Base-by-base conservation (phyloP, 2,797 vertebrate species). In the Protosalanx chinensis region DNA sequence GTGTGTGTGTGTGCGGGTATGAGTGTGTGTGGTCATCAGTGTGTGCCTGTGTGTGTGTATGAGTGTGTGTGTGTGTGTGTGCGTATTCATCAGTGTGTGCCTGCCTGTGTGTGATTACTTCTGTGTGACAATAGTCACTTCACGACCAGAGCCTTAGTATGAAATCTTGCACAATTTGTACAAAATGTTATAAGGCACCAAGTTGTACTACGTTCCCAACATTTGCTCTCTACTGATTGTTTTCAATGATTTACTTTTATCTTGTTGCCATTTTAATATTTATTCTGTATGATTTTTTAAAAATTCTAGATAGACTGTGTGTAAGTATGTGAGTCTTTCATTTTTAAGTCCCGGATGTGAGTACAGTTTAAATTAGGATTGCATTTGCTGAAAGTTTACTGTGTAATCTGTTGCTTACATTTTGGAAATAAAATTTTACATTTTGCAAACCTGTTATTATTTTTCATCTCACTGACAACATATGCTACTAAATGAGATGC, bases 361-460 rank as follows among this genome's bases (percentile, higher is more conserved):
- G 96, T 97, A 96, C 94, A 95, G 96, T 97, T 98, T 96, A 95
- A 95, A 95, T 97, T 98, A 97, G 95, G 98, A 96, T 95, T 98
- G 96, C 96, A 98, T 98, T 97, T 97, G 96, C 97, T 97, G 97
- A 98, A 98, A 96, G 95, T 97, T 95, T 95, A 93, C 93, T 93
- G 96, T 98, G 96, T 98, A 97, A 96, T 96, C 94, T 99, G 95
- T 98, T 94, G 93, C 93, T 93, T 98, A 95, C 92, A 94, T 95
- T 97, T 96, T 95, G 94, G 94, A 94, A 98, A 97, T 97, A 97
- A 95, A 96, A 95, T 95, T 97, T 96, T 96, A 94, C 93, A 95
- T 95, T 97, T 98, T 94, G 91, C 88, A 92, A 91, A 83, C 82
- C 79, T 87, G 84, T 89, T 85, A 80, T 83, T 41, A 81, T 86